Percentiles rank a stretch among this genome's conserved stretches.
Conservation (phyloP, 2,888 invertebrate genomes). For the Noctua janthe region DNA sequence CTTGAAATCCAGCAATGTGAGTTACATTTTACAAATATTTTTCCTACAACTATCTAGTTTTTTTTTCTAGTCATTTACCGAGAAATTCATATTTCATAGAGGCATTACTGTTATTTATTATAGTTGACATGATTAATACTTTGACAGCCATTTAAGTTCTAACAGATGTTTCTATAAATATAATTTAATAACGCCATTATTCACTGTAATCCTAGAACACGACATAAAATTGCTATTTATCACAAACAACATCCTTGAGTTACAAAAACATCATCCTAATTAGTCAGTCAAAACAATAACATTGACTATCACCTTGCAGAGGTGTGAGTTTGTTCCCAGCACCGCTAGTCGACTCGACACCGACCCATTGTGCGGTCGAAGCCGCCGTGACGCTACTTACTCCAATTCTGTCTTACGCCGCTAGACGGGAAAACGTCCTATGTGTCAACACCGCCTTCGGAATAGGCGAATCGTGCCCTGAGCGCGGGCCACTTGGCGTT, state of each 20-base stretch:
- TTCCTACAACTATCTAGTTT: conserved; percentile 30
- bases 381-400: conserved; percentile 90
- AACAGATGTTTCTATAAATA: conserved; percentile 44
- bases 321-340: conserved; percentile 87
- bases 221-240: conserved; percentile 40
- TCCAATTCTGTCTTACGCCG: conserved; percentile 87
- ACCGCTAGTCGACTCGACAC: conserved; percentile 88
- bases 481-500: conserved; percentile 72
- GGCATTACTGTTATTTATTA: conserved; percentile 24
- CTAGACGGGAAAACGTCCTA: conserved; percentile 82
- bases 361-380: conserved; percentile 89
- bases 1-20: conserved; percentile 59
- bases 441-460: conserved; percentile 73
- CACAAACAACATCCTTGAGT: conserved; percentile 64
- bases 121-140: conserved; percentile 44
- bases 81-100: conserved; percentile 45
- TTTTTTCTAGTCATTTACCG: conserved; percentile 28
- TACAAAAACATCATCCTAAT: conserved; percentile 81
- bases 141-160: conserved; percentile 44
- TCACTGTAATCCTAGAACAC: conserved; percentile 56
- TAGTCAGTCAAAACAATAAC: conserved; percentile 88
- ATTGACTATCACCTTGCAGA: conserved; percentile 85
- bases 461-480: conserved; percentile 71
- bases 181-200: conserved; percentile 49
- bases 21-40: conserved; percentile 59